phyloP scores from a whole-genome alignment of 2,797 vertebrate genomes.

The Acanthurus tractus region DNA sequence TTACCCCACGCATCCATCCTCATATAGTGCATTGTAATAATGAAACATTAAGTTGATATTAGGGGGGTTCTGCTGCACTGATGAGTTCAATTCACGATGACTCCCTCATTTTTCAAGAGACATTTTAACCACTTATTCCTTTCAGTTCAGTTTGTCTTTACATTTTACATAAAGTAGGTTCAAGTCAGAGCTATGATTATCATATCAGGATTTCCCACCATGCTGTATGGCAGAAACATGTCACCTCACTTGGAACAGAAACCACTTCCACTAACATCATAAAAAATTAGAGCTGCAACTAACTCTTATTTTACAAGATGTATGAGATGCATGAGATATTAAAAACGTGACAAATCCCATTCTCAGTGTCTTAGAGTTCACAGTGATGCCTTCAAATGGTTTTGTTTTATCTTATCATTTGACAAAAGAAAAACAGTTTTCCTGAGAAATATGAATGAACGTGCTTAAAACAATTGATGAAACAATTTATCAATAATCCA shows the following conservation, averaged over 20 bases:
- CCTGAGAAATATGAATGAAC: neutral
- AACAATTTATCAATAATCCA: no score
- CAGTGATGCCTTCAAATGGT: neutral
- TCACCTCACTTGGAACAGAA: neutral
- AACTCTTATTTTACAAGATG: no score
- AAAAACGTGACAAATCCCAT: no score
- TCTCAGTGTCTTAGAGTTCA: neutral
- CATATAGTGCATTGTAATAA: conserved; percentile 40
- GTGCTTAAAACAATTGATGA: no score
- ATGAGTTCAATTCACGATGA: conserved; percentile 15
- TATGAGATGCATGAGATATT: neutral
- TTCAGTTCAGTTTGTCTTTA: neutral
- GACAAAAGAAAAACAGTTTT: neutral
- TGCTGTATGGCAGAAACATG: neutral
- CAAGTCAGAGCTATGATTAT: neutral
- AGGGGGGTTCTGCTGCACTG: neutral
- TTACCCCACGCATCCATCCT: conserved; percentile 23
- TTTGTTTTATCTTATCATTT: neutral
- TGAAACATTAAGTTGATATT: conserved; percentile 43
- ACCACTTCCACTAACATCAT: neutral
- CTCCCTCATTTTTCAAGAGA: neutral
- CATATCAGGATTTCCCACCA: neutral
- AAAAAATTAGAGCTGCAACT: neutral
- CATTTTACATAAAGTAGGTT: neutral
- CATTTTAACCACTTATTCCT: conserved; percentile 1